Base-by-base conservation (phyloP, 2,888 invertebrate genomes). In the Leptinotarsa peninsularis region DNA sequence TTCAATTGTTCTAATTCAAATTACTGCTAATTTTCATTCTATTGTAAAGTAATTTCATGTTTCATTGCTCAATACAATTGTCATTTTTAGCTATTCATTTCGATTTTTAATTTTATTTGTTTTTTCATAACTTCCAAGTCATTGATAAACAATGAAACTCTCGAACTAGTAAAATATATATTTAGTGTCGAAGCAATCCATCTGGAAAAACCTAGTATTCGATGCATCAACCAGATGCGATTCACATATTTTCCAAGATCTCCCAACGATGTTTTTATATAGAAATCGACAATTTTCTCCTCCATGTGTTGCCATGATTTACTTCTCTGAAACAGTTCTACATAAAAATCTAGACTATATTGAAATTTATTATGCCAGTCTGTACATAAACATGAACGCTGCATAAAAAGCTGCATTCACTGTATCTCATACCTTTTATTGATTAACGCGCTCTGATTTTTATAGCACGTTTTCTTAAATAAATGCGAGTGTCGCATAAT, bases 381-480 rank as follows among this genome's bases (percentile, higher is more conserved):
- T 17, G n/a, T 43, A 63, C n/a, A 63, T 43, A 43, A 63, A 63
- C 33, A 43, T 63, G 18, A 63, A 63, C n/a, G 63, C 63, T 63
- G 63, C 63, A 63, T 33, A 63, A 63, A 63, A 63, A 63, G 63
- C 33, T 63, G 63, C 21, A 43, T 63, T 63, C 33, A 33, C 63
- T 33, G 63, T 63, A 63, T 43, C 63, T 63, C 63, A 43, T 63
- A 63, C 43, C 63, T 43, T 63, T 63, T 13, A 63, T 43, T 63
- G 63, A 63, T 63, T 63, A n/a, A 63, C 13, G 63, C 63, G 63
- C n/a, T 63, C 63, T 63, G n/a, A 33, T 63, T 63, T 58, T 63
- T 43, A 63, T 63, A n/a, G 63, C 63, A 63, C 15, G n/a, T 23
- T 63, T 63, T 63, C 63, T 14, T 18, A 63, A 63, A n/a, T 43